Percentiles rank a stretch among this genome's conserved stretches.
These are phyloP conservation scores for Drosophila mettleri DNA, from an alignment of 2,888 invertebrate genomes.

Conservation along the genomic window DNA sequence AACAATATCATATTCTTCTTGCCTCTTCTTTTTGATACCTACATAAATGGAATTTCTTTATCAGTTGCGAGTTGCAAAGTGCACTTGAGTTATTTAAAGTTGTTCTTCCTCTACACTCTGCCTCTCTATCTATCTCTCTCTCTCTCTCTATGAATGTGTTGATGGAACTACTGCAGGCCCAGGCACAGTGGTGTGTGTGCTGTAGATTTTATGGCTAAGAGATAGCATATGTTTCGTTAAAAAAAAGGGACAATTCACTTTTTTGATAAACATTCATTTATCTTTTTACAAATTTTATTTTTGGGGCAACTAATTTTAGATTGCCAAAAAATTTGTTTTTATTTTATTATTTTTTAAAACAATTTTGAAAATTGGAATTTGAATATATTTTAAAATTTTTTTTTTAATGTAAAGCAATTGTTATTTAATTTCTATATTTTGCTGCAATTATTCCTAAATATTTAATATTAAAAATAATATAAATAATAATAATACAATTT, in stretches of 20 bases:
- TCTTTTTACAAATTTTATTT: not conserved
- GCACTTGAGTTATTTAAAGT: conserved; percentile 46
- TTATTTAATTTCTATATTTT: no score
- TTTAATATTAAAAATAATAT: no score
- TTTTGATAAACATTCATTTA: not conserved
- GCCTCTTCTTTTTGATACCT: conserved; percentile 15
- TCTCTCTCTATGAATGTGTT: not conserved
- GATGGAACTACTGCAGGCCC: conserved; percentile 23
- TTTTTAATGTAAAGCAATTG: no score
- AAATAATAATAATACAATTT: no score
- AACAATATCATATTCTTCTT: conserved; percentile 14
- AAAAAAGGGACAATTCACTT: not conserved
- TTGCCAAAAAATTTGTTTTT: no score
- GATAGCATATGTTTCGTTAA: conserved; percentile 5
- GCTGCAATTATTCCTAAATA: no score
- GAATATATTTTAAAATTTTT: no score
- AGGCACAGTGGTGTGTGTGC: conserved; percentile 24
- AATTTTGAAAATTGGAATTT: no score
- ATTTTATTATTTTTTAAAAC: no score
- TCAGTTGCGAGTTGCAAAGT: conserved; percentile 38
- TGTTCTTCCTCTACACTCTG: conserved; percentile 14
- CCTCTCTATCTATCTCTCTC: not conserved
- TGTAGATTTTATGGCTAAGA: not conserved
- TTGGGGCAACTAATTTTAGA: not conserved
- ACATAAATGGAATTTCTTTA: conserved; percentile 39